Evolutionary conservation across 2,113 vertebrate species (phyloP).

Genomic region (Phylloscopus whistleri): DNA sequence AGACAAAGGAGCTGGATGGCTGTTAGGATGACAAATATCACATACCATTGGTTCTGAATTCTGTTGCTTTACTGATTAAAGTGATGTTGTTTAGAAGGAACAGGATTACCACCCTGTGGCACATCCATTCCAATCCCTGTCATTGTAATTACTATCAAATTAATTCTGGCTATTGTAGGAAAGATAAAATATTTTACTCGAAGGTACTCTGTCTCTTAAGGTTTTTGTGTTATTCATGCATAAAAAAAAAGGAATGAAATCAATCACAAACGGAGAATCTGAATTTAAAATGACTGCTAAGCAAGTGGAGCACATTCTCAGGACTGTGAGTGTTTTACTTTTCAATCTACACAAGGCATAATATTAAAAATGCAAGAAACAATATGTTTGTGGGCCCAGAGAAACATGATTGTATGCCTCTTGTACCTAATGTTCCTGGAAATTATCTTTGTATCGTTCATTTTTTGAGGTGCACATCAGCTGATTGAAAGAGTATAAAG

Average conservation of each 20-base stretch:
- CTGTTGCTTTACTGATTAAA: not conserved
- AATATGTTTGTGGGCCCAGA: not conserved
- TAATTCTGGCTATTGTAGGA: not conserved
- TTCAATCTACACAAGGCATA: not conserved
- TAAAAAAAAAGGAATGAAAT: not conserved
- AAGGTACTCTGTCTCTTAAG: not conserved
- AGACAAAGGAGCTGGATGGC: not conserved
- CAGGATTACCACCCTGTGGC: not conserved
- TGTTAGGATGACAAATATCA: not conserved
- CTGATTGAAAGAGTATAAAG: not conserved
- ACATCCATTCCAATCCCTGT: not conserved
- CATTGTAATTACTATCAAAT: not conserved
- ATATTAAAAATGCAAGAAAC: not conserved
- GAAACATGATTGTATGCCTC: not conserved
- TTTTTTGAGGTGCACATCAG: not conserved
- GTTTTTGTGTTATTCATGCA: not conserved
- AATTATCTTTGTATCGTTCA: not conserved
- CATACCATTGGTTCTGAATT: not conserved
- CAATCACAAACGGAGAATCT: not conserved
- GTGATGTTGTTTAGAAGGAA: not conserved
- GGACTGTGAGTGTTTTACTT: not conserved
- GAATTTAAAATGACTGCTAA: not conserved
- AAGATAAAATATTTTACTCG: not conserved
- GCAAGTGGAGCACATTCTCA: not conserved
- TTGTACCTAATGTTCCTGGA: not conserved